phyloP scores from a whole-genome alignment of 2,888 invertebrate species.

The Phengaris arion region DNA sequence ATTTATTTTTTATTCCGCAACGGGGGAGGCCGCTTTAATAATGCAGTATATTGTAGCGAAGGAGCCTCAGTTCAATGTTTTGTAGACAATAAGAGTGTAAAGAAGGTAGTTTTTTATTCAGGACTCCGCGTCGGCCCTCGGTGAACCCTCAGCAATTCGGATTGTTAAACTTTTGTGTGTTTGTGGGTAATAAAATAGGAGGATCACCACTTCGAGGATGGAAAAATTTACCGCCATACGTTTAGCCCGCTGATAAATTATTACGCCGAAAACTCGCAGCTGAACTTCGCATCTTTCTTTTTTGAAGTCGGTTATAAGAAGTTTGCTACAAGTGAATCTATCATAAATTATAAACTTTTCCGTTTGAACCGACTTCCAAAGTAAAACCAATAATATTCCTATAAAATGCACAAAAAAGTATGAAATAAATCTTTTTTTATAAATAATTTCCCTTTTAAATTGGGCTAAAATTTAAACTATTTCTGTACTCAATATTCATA shows the following conservation, averaged over 20 bases:
- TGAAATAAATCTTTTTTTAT: too few species aligned
- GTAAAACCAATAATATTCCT: too few species aligned
- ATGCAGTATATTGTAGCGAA: slow-evolving; percentile 66
- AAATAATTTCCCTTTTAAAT: too few species aligned
- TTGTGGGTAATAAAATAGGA: slow-evolving; percentile 21
- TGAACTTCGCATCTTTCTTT: not conserved
- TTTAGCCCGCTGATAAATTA: not conserved
- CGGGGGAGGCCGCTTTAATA: slow-evolving; percentile 66
- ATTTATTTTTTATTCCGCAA: slow-evolving; percentile 40
- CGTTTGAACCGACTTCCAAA: too few species aligned
- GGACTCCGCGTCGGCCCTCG: slow-evolving; percentile 11
- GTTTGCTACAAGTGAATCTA: not conserved
- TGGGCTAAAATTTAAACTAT: too few species aligned
- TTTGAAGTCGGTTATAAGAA: not conserved
- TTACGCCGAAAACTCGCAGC: not conserved
- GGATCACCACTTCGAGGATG: not conserved
- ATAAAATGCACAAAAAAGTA: too few species aligned
- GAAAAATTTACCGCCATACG: slow-evolving; percentile 10
- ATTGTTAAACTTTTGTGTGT: slow-evolving; percentile 26
- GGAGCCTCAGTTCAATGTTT: slow-evolving; percentile 58
- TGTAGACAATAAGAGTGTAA: slow-evolving; percentile 34
- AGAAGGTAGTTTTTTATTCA: slow-evolving; percentile 31
- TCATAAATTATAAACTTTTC: too few species aligned
- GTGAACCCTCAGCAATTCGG: slow-evolving; percentile 22
- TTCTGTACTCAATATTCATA: too few species aligned